Base-by-base conservation (phyloP, 2,113 vertebrate species). In the Orthonyx spaldingii region DNA sequence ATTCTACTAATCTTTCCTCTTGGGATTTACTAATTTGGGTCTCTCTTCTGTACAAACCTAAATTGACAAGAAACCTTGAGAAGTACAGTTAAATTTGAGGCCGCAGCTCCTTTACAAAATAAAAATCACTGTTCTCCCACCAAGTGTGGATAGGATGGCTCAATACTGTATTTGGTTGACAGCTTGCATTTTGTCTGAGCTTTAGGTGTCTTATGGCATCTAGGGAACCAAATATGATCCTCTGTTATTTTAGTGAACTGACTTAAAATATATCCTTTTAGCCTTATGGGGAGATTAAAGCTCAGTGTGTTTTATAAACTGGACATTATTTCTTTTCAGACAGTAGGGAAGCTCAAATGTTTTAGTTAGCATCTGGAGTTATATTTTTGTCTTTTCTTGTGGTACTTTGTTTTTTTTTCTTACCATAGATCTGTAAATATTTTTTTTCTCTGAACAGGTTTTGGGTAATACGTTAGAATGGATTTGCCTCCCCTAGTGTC, bases 181-280 rank as follows among this genome's bases (percentile, higher is more conserved):
- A 41, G 72, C 93, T 95, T 86, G 76, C 52, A 78, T 94, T 96
- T 87, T 68, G 64, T 68, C 87, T 82, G 81, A 96, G 79, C 52
- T 93, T 79, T 81, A 70, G 42, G 44, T 78, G 47, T 60, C 59
- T 84, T 50, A n/a, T 37, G 4, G n/a, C 49, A 92, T 77, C 33
- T 72, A 21, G 23, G 64, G 35, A 96, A 57, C 12, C 42, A 87
- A 55, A 46, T 66, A 8, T 53, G 55, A 68, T 50, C 46, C 50
- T 84, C 37, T 59, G 56, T 46, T 84, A 60, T 60, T 92, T 84
- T 56, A 57, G 26, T 56, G 46, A 90, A 74, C 42, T 64, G 66
- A 85, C 24, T 87, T 93, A 65, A 94, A 94, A 83, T 70, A 15
- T 71, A 41, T 52, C 33, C 22, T 35, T 74, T 94, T 61, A 74